phyloP scores from a whole-genome alignment of 2,797 vertebrate genomes.

The Macropodus opercularis region DNA sequence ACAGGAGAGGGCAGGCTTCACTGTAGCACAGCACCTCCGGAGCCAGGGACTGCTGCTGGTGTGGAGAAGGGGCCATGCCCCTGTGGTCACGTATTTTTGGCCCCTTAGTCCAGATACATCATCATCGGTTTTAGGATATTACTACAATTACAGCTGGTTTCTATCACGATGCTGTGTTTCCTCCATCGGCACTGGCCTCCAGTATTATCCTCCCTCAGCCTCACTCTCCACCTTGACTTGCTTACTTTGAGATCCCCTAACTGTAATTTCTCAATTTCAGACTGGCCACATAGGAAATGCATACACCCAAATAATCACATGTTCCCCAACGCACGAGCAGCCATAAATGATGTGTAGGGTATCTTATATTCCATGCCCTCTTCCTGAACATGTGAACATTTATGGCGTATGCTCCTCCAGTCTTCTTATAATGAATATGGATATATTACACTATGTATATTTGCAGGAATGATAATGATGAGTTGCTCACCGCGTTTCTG shows the following conservation, averaged over 20 bases:
- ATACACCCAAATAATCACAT: constrained; percentile 85
- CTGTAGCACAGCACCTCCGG: constrained; percentile 18
- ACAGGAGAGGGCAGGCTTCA: constrained; percentile 79
- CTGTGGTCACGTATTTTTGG: constrained; percentile 75
- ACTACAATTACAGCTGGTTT: constrained; percentile 69
- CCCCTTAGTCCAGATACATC: constrained; percentile 52
- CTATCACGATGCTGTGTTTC: constrained; percentile 73
- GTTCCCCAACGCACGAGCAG: constrained; percentile 71
- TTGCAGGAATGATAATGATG: constrained; percentile 42
- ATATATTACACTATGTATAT: constrained; percentile 50
- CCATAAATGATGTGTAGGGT: constrained; percentile 73
- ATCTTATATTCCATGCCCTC: constrained; percentile 51
- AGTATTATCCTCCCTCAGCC: constrained; percentile 67
- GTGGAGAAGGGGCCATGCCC: constrained; percentile 33
- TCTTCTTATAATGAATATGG: constrained; percentile 46
- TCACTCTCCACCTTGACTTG: constrained; percentile 70
- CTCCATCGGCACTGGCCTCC: constrained; percentile 67
- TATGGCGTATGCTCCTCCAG: constrained; percentile 53
- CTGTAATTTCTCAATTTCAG: constrained; percentile 80
- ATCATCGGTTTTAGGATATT: constrained; percentile 65
- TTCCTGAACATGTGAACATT: constrained; percentile 48
- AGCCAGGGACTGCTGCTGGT: constrained; percentile 2
- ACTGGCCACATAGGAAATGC: constrained; percentile 78
- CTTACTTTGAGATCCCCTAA: constrained; percentile 70
- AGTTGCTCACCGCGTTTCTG: constrained; percentile 39